Evolutionary conservation across 2,113 vertebrate species (phyloP).

Genomic region (Pterophyllum scalare): DNA sequence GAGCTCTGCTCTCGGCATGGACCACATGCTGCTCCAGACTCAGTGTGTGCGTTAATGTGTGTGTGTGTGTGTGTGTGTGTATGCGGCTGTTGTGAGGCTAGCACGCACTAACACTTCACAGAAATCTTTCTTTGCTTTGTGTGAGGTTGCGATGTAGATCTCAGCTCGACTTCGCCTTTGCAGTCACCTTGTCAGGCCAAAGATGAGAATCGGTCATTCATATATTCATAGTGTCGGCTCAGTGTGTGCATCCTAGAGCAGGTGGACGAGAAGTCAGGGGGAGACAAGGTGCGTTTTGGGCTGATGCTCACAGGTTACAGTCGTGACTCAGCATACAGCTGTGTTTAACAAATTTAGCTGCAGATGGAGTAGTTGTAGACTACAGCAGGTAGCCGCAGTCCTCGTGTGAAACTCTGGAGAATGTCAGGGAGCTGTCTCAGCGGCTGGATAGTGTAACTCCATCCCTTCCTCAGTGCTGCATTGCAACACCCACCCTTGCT

Average conservation of each 20-base stretch:
- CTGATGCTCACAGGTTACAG: constrained; percentile 19
- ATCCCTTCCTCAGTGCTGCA: constrained; percentile 53
- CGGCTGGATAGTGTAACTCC: constrained; percentile 27
- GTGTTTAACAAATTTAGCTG: constrained; percentile 3
- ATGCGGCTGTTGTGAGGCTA: neutral
- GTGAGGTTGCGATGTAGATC: constrained; percentile 2
- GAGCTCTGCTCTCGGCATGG: constrained; percentile 63
- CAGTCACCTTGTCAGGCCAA: constrained; percentile 49
- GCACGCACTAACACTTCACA: constrained; percentile 26
- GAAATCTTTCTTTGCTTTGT: constrained; percentile 27
- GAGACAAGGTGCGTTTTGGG: constrained; percentile 9
- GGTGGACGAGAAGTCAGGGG: constrained; percentile 52
- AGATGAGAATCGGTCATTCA: constrained; percentile 50
- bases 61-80: neutral
- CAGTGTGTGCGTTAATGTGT: neutral
- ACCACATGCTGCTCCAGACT: constrained; percentile 68
- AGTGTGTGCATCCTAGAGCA: constrained; percentile 35
- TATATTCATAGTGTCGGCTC: constrained; percentile 39
- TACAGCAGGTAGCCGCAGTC: neutral
- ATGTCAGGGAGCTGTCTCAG: constrained; percentile 17
- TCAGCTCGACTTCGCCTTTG: constrained; percentile 39
- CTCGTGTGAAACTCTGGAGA: neutral
- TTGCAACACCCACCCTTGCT: constrained; percentile 65
- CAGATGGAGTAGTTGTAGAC: neutral
- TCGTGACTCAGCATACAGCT: constrained; percentile 52